Evolutionary conservation across 2,888 invertebrate species (phyloP), one percentile per base, ranked within the genome.

Genomic region (Tetragonisca angustula): DNA sequence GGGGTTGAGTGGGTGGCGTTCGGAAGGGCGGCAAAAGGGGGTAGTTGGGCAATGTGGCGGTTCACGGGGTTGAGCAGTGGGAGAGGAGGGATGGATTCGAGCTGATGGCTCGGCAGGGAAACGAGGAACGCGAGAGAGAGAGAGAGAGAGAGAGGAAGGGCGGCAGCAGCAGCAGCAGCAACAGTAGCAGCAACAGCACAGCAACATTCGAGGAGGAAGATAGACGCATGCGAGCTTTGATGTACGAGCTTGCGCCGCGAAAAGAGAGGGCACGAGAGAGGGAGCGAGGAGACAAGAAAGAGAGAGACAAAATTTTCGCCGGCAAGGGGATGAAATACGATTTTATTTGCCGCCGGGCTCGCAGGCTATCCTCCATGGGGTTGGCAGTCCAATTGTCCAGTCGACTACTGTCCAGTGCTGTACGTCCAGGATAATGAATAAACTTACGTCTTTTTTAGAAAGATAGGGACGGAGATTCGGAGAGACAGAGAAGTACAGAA

Each of bases 271-370:
- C 83, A 85, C 82, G 83, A 74, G 81, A 84, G 85, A 65, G 74
- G 69, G 43, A 84, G 81, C 62, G 87, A 87, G 85, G 73, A 89
- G 88, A 89, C 90, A 91, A 88, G 90, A 88, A 87, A 82, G 90
- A 90, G 90, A 90, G 91, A 91, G 92, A 91, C 90, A 91, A 92
- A 86, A 93, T 94, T 93, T 94, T 93, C 90, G 89, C 92, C 90
- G 90, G 92, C 92, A 92, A 93, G 92, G 92, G 92, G 93, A 93
- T 93, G 92, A 93, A 94, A 94, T 93, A 93, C 93, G 92, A 94
- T 94, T 94, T 94, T 94, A 94, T 93, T 93, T 93, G 92, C 92
- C 90, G 91, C 90, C 89, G 88, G 90, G 91, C 89, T 91, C 91
- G 86, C 85, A 84, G 83, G 87, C 85, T 82, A 82, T 90, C 82